These are phyloP conservation scores for Plagodis dolabraria DNA, from an alignment of 2,888 invertebrate genomes.

Conservation along the genomic window DNA sequence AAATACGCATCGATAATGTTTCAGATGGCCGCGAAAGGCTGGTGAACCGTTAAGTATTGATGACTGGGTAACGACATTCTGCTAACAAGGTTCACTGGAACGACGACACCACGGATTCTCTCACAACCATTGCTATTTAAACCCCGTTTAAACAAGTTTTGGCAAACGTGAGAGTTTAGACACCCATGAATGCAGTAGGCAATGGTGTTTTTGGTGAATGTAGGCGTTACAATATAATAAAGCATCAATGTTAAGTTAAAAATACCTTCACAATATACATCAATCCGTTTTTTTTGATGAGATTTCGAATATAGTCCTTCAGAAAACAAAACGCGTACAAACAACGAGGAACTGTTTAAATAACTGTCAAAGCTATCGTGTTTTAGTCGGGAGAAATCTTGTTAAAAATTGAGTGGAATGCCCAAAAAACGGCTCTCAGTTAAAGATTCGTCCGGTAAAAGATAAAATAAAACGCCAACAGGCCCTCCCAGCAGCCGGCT, in stretches of 20 bases:
- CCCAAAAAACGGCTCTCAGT: slow-evolving; percentile 70
- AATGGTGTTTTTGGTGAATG: too few relatives aligned
- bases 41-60: slow-evolving; percentile 51
- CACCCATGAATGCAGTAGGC: too few relatives aligned
- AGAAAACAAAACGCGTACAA: slow-evolving; percentile 49
- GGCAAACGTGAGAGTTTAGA: too few relatives aligned
- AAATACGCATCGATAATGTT: slow-evolving; percentile 55
- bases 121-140: slow-evolving; percentile 11
- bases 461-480: slow-evolving; percentile 57
- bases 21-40: slow-evolving; percentile 33
- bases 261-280: background rate
- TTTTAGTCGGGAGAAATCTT: slow-evolving; percentile 65
- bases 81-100: slow-evolving; percentile 56
- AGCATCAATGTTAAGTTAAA: too few relatives aligned
- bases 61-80: slow-evolving; percentile 49
- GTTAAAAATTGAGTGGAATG: slow-evolving; percentile 70
- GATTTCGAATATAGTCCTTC: slow-evolving; percentile 10
- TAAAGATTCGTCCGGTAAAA: slow-evolving; percentile 66
- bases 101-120: slow-evolving; percentile 13
- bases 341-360: slow-evolving; percentile 65
- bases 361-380: slow-evolving; percentile 69
- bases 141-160: slow-evolving; percentile 7
- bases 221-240: too few relatives aligned
- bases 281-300: slow-evolving; percentile 9
- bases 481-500: slow-evolving; percentile 45